Evolutionary conservation across 1,140 invertebrate genomes (phyloP).

Genomic region (Drosophila ananassae): DNA sequence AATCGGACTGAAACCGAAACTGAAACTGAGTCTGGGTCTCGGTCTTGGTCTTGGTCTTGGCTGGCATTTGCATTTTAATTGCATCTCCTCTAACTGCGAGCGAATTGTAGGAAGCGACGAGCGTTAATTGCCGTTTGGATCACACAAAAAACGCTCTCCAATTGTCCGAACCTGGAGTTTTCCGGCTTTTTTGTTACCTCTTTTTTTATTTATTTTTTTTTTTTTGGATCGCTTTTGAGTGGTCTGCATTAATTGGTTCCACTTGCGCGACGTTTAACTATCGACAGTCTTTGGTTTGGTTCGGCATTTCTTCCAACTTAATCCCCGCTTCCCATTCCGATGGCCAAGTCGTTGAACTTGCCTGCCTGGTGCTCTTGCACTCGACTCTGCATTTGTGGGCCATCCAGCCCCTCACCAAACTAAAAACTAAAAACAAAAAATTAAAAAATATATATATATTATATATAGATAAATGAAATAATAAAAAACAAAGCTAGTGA

Average conservation of each 20-base stretch:
- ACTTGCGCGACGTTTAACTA: conserved; percentile 72
- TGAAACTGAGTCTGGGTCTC: conserved; percentile 9
- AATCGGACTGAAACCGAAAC: conserved; percentile 20
- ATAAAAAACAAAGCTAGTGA: conserved; percentile 35
- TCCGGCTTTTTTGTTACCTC: conserved; percentile 17
- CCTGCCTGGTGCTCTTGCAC: conserved; percentile 3
- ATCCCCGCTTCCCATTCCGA: conserved; percentile 7
- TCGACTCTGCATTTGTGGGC: conserved; percentile 54
- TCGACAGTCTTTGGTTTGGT: conserved; percentile 54
- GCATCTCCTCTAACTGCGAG: conserved; percentile 14
- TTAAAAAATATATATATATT: conserved; percentile 22
- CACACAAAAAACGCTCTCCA: conserved; percentile 29
- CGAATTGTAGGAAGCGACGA: conserved; percentile 36
- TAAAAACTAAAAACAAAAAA: conserved; percentile 25
- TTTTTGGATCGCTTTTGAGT: conserved; percentile 42
- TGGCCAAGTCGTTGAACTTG: conserved; percentile 54
- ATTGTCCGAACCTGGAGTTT: conserved; percentile 43
- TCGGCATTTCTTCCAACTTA: conserved; percentile 40
- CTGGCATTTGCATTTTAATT: conserved; percentile 43
- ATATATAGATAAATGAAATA: conserved; percentile 14
- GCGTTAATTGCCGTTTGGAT: conserved; percentile 35
- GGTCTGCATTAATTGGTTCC: conserved; percentile 74
- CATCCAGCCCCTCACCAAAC: conserved; percentile 25
- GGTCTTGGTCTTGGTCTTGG: conserved; percentile 16
- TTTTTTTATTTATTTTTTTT: too few species aligned